Evolutionary conservation across 2,888 invertebrate genomes (phyloP), one percentile per base, ranked within the genome.

Genomic region (Chesias legatella): DNA sequence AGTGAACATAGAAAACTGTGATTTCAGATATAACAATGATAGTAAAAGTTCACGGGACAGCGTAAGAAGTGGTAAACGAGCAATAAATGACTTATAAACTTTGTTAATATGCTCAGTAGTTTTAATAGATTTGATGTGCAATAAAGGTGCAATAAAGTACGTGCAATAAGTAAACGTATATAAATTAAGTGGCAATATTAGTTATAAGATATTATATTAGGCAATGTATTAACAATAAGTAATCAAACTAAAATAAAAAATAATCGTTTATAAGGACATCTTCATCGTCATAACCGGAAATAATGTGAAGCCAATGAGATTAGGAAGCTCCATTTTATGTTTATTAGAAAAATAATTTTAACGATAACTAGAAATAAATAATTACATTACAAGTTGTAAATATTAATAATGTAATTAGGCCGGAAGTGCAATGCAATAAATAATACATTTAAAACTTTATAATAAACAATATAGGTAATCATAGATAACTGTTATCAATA

Each of bases 401-500:
- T 34, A 47, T 43, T 39, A 29, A 31, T 30, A 37, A 42, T 26
- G 24, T 56, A 56, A 57, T 57, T 61, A 67, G 86, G 86, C 86
- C 86, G 86, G 86, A 73, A 60, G 86, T 86, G 86, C 86, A 86
- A 86, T 86, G 78, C 82, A 86, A 86, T 75, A 76, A 69, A 82
- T 83, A 72, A 45, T 22, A 34, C 73, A 72, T 59, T 56, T 38
- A 31, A 41, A 21, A 58, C 49, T 48, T 43, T 54, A 45, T 45
- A 37, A 43, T 39, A 32, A 35, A 33, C 45, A 43, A 44, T 30
- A 40, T 55, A 24, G 1, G 30, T 26, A 6, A 22, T 22, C n/a
- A 5, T 5, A 22, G 1, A 7, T n/a, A 22, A 22, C 22, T 22
- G n/a, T 17, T 17, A 17, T 17, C 5, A 17, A 17, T 17, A 17